A percentile compares a stretch with the other conserved stretches of the same genome.
Evolutionary conservation across 2,797 vertebrate genomes (phyloP).

Genomic region (Acipenser ruthenus): DNA sequence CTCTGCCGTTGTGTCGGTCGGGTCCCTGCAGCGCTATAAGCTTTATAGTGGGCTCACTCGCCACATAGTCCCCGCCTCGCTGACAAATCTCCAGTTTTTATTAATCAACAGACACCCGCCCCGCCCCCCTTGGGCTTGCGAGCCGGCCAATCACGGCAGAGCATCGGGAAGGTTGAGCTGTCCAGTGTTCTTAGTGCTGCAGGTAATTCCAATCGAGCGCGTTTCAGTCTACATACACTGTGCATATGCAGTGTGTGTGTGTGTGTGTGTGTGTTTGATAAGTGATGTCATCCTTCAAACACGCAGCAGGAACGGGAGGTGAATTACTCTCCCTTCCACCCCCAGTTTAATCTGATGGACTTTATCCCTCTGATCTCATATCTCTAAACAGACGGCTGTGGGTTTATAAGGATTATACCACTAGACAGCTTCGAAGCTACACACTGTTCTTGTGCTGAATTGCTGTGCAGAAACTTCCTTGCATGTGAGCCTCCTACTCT

Average conservation of each 20-base stretch:
- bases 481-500: background rate
- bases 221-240: conserved; percentile 23
- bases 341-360: conserved; percentile 40
- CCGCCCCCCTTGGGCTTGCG: conserved; percentile 3
- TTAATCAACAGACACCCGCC: conserved; percentile 9
- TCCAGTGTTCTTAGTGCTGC: conserved; percentile 21
- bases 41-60: too few relatives aligned
- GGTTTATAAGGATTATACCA: too few relatives aligned
- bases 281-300: conserved; percentile 60
- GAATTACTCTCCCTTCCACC: conserved; percentile 33
- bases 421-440: too few relatives aligned
- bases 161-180: conserved; percentile 29
- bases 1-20: too few relatives aligned
- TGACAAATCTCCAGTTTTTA: background rate
- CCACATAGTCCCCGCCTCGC: too few relatives aligned
- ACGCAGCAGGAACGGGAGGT: conserved; percentile 45
- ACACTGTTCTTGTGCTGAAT: conserved; percentile 27
- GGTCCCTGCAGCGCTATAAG: too few relatives aligned
- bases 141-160: conserved; percentile 39
- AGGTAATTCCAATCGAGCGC: conserved; percentile 36
- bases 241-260: conserved; percentile 19
- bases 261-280: conserved; percentile 39
- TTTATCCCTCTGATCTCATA: conserved; percentile 42
- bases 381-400: conserved; percentile 1
- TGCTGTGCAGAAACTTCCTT: conserved; percentile 26